Base-by-base conservation (phyloP, 2,888 invertebrate genomes). In the Rotaria socialis region DNA sequence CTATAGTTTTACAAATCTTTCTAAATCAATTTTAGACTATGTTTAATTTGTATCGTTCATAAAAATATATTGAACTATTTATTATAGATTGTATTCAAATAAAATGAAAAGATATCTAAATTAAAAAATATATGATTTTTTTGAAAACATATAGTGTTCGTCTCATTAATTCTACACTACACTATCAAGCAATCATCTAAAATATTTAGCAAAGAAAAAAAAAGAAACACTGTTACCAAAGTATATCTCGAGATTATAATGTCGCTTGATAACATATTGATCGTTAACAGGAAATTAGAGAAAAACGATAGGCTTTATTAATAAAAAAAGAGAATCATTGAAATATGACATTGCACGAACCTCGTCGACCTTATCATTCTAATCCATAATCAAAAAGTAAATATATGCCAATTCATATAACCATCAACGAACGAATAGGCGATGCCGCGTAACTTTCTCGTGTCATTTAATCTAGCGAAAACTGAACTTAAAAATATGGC, bases 251-350 rank as follows among this genome's bases (percentile, higher is more conserved):
- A 35, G 35, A 67, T 4, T 27, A 35, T 67, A 35, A 67, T 41
- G 35, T 35, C 35, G 67, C 14, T 19, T 67, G 67, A 67, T 8
- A 67, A 67, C 35, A 35, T 24, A 16, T 67, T 67, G 67, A 27
- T 67, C 35, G 16, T 67, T 67, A 35, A 67, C 67, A 67, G 67
- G 35, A 67, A 67, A 35, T 67, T 67, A 67, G 67, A 67, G 67
- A 35, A 27, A 67, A 24, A 19, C 16, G 35, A 67, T 67, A 16
- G 35, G 35, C 35, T 35, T 35, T 67, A 35, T 67, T 35, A 35
- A 67, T 67, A 67, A 67, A 67, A 67, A 67, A 67, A 35, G 35
- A 67, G 14, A 67, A 41, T 67, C 6, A 8, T 67, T 35, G 67
- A 67, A 67, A 67, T 67, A 67, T 41, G 67, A 67, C 35, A 19